phyloP scores from a whole-genome alignment of 2,113 vertebrate species.

The Tachycineta bicolor region DNA sequence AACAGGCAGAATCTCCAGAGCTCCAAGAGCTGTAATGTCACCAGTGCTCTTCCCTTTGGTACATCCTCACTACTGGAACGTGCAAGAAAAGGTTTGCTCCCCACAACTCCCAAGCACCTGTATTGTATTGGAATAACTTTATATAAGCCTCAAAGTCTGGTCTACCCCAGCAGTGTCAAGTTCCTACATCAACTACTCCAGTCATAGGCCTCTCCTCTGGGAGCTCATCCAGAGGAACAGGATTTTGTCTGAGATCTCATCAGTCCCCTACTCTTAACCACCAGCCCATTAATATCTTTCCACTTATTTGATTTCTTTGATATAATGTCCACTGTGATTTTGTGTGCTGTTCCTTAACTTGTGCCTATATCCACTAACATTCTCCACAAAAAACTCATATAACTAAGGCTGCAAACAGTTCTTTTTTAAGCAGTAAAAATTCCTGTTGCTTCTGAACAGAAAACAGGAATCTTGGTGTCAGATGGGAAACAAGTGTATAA shows the following conservation, averaged over 20 bases:
- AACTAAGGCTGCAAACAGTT: background rate
- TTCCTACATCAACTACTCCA: background rate
- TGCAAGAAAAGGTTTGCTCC: background rate
- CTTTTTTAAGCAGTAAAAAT: background rate
- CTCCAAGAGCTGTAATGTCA: background rate
- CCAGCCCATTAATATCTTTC: background rate
- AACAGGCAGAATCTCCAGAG: background rate
- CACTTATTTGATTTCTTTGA: background rate
- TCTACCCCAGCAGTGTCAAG: background rate
- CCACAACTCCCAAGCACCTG: background rate
- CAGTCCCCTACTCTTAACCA: background rate
- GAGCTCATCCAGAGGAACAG: background rate
- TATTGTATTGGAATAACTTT: background rate
- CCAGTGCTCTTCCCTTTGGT: background rate
- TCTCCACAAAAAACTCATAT: background rate
- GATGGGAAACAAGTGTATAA: background rate
- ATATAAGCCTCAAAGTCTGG: background rate
- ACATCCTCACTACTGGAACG: fast-evolving
- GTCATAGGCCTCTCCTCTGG: background rate
- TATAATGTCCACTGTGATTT: background rate
- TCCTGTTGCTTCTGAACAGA: background rate
- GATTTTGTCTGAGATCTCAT: background rate
- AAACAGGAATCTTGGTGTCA: background rate
- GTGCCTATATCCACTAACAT: background rate
- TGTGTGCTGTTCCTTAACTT: background rate